phyloP scores from a whole-genome alignment of 2,113 vertebrate genomes.

The Phylloscopus whistleri region DNA sequence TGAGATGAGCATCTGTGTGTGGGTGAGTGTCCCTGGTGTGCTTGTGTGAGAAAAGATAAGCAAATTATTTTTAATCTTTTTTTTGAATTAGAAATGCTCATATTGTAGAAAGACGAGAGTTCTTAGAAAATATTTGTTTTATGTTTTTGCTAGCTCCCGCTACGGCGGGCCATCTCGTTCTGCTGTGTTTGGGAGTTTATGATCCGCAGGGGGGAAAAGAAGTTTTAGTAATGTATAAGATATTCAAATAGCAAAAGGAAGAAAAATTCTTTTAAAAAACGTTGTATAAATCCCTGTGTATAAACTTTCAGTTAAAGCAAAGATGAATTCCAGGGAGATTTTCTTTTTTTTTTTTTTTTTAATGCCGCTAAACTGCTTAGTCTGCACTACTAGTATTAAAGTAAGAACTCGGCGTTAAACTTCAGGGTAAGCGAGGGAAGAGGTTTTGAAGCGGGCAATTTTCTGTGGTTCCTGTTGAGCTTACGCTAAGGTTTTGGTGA shows the following conservation, averaged over 20 bases:
- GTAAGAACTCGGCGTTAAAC: slow-evolving; percentile 16
- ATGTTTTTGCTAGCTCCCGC: not conserved
- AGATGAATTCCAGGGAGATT: not conserved
- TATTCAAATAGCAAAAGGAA: slow-evolving; percentile 9
- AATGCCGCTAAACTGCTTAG: not conserved
- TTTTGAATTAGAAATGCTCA: not conserved
- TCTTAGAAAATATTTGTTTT: not conserved
- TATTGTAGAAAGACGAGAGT: not conserved
- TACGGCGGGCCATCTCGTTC: not conserved
- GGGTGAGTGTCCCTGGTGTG: not conserved
- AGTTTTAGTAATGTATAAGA: not conserved
- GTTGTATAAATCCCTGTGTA: not conserved
- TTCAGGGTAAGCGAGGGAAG: not conserved
- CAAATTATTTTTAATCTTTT: not conserved
- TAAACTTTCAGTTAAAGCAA: not conserved
- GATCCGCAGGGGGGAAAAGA: not conserved
- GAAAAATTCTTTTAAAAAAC: not conserved
- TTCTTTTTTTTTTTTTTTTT: not conserved
- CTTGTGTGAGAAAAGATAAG: not conserved
- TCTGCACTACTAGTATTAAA: slow-evolving; percentile 11
- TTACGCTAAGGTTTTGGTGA: not conserved
- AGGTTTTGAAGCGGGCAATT: not conserved
- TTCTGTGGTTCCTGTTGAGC: slow-evolving; percentile 12
- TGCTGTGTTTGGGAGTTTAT: not conserved
- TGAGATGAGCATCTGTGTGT: not conserved